Conservation (phyloP, 2,113 vertebrate genomes). For the Myocastor coypus region DNA sequence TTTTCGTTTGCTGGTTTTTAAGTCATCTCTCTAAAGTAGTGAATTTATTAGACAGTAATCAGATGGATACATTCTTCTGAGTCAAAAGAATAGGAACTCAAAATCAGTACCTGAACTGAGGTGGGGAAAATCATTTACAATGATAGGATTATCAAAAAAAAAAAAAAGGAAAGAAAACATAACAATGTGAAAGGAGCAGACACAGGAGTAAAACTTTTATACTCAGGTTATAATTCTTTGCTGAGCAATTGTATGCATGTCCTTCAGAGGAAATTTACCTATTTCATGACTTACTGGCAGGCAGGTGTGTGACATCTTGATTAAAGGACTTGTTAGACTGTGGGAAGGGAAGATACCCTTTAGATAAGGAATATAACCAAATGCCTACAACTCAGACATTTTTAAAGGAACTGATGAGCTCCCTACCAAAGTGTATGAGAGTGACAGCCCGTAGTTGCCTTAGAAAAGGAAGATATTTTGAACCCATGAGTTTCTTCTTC, state of each 20-base stretch:
- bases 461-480: constrained; percentile 77
- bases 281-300: constrained; percentile 88
- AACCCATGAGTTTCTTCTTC: constrained; percentile 68
- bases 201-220: constrained; percentile 41
- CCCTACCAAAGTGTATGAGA: constrained; percentile 82
- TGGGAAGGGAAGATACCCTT: constrained; percentile 87
- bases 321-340: constrained; percentile 86
- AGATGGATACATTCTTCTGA: background rate
- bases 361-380: constrained; percentile 88
- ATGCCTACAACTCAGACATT: constrained; percentile 87
- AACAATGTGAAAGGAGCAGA: constrained; percentile 67
- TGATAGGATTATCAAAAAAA: background rate
- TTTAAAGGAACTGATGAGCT: constrained; percentile 86
- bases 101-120: background rate
- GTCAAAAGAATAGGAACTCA: constrained; percentile 26
- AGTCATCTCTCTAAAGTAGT: background rate
- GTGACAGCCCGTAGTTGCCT: constrained; percentile 75
- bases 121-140: background rate
- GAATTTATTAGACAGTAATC: constrained; percentile 5
- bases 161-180: background rate
- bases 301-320: constrained; percentile 87
- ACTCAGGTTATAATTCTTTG: constrained; percentile 79
- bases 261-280: constrained; percentile 81
- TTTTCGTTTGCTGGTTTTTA: background rate
- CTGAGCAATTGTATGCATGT: constrained; percentile 82